Evolutionary conservation across 2,113 vertebrate species (phyloP), one percentile per base, ranked within the genome.

Genomic region (Morone saxatilis): DNA sequence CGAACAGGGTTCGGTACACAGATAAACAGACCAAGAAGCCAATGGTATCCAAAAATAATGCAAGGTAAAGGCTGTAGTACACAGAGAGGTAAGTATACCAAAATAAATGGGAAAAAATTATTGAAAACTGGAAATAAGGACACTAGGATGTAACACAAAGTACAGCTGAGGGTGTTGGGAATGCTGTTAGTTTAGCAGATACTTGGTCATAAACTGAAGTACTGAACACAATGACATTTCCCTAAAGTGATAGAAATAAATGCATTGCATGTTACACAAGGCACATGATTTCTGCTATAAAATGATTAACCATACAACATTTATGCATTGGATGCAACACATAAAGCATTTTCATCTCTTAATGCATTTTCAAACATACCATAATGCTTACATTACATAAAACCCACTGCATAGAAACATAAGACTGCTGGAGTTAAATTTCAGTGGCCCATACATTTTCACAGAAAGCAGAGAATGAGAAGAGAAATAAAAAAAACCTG

Each of bases 171-270:
- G 45, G 14, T 17, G 13, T 8, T n/a, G 11, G 12, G 68, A 53
- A 22, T 57, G 8, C 0, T 7, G 6, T 25, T 31, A 1, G 9
- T 72, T 57, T 45, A 11, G n/a, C 53, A 45, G 40, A 8, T 41
- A 22, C 54, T 22, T 54, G 67, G 11, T 70, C 17, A 70, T 53
- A 56, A 70, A 53, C 36, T 17, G n/a, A 53, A 71, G 50, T 56
- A 11, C 14, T 25, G 7, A 0, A 14, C 69, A 54, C 4, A 19
- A 4, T 38, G 4, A 36, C 4, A 67, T n/a, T n/a, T 40, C 38
- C n/a, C 13, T 7, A 1, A 13, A 71, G 53, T n/a, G 20, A 22
- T 56, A 16, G 41, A 19, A 57, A 71, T 54, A 43, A 43, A 43
- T 3, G 17, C 47, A 6, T 25, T 13, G 13, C 22, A 48, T 50